Conservation (phyloP, 2,113 vertebrate genomes). For the Anoplopoma fimbria region DNA sequence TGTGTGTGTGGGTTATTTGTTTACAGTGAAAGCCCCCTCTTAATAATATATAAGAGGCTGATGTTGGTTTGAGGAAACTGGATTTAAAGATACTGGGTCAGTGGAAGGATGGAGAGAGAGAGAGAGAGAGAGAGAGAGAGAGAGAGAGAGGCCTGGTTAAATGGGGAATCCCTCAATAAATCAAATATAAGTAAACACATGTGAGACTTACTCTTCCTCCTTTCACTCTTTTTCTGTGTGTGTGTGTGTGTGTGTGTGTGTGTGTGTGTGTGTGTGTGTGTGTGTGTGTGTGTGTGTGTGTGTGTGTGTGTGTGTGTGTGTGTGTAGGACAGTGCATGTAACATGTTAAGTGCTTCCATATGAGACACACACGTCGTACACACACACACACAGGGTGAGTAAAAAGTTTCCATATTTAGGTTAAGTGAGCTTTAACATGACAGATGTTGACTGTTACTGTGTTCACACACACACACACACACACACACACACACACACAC, state of each 20-base stretch:
- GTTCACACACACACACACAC: conserved; percentile 30
- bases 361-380: conserved; percentile 22
- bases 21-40: not conserved
- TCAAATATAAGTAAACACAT: conserved; percentile 65
- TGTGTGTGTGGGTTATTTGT: conserved; percentile 5
- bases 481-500: conserved; percentile 34
- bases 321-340: conserved; percentile 3
- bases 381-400: conserved; percentile 41
- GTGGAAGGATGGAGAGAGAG: not conserved
- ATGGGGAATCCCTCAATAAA: conserved; percentile 62
- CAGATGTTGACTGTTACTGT: conserved; percentile 73
- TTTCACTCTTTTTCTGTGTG: not conserved
- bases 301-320: conserved; percentile 4
- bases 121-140: too few species aligned
- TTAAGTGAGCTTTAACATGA: conserved; percentile 71
- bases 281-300: conserved; percentile 7
- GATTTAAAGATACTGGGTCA: not conserved
- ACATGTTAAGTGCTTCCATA: conserved; percentile 62
- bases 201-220: conserved; percentile 4
- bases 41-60: conserved; percentile 40
- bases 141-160: not conserved
- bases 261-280: conserved; percentile 4
- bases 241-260: conserved; percentile 5
- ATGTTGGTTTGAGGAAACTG: conserved; percentile 21
- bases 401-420: conserved; percentile 78